phyloP scores from a whole-genome alignment of 2,113 vertebrate genomes.

The Sceloporus tristichus region DNA sequence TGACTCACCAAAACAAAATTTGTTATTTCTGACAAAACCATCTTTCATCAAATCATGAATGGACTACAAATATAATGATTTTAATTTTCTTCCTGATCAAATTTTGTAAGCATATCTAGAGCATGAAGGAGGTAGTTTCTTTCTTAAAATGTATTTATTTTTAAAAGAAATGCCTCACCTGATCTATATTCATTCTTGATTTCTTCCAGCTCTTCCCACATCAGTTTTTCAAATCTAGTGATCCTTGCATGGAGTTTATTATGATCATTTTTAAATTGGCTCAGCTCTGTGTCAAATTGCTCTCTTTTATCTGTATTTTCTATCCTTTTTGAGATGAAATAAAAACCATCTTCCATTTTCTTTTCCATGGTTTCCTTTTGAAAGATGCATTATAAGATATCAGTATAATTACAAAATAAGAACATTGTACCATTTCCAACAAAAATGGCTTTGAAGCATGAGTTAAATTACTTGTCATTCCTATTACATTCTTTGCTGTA shows the following conservation, averaged over 20 bases:
- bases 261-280: slow-evolving; percentile 71
- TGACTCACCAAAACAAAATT: neutral
- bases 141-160: neutral
- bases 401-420: neutral
- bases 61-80: neutral
- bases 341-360: slow-evolving; percentile 71
- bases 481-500: neutral
- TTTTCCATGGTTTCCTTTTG: slow-evolving; percentile 76
- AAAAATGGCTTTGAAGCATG: neutral
- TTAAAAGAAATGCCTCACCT: slow-evolving; percentile 71
- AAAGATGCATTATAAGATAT: slow-evolving; percentile 41
- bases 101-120: neutral
- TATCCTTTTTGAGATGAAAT: slow-evolving; percentile 70
- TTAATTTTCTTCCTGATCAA: neutral
- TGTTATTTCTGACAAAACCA: neutral
- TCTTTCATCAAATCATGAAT: neutral
- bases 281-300: slow-evolving; percentile 62
- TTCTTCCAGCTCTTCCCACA: slow-evolving; percentile 83
- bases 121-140: neutral
- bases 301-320: slow-evolving; percentile 70
- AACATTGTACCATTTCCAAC: rapidly evolving
- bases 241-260: slow-evolving; percentile 77
- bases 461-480: rapidly evolving
- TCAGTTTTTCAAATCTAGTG: slow-evolving; percentile 76
- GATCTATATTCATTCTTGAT: slow-evolving; percentile 83